Base-by-base conservation (phyloP, 2,888 invertebrate species). In the Leptarthrus brevirostris region DNA sequence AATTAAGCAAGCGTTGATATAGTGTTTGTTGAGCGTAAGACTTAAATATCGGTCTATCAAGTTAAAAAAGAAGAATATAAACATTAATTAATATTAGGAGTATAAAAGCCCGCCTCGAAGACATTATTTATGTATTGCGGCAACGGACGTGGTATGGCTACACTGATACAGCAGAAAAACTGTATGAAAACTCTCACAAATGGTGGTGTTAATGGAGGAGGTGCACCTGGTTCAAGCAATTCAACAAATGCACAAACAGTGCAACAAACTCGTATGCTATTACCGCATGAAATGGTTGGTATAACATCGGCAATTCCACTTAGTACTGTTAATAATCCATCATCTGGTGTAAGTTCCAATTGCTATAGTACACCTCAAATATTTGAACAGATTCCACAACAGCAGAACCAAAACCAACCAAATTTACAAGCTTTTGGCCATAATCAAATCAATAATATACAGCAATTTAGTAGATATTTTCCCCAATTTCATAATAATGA, bases 151-250 rank as follows among this genome's bases (percentile, higher is more conserved):
- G 81, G 81, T 78, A 93, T 93, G 93, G 92, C 93, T 87, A 92
- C 93, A 84, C 90, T 92, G 87, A 88, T 93, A 85, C 93, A 93
- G 85, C 93, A 93, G 85, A 92, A 93, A 86, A 93, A 93, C 89
- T 92, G 92, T 86, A 90, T 93, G 85, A 92, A 92, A 87, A 88
- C 90, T 82, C 87, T 92, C 80, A 88, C 90, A 79, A 92, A 92
- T 86, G 90, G 91, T 81, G 75, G 74, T 71, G 77, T 75, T 73
- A 77, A 64, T 71, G 76, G 76, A 53, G 66, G 69, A 52, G 61
- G 73, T 53, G 36, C 70, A 44, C 69, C 40, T 52, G 16, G 30
- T 26, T 30, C 70, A 61, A 58, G 24, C 70, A 74, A 36, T 73
- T 77, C 61, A 76, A 77, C 56, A 77, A 78, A 61, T 16, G 71